Base-by-base conservation (phyloP, 2,888 invertebrate species). In the Heteropelma amictum region DNA sequence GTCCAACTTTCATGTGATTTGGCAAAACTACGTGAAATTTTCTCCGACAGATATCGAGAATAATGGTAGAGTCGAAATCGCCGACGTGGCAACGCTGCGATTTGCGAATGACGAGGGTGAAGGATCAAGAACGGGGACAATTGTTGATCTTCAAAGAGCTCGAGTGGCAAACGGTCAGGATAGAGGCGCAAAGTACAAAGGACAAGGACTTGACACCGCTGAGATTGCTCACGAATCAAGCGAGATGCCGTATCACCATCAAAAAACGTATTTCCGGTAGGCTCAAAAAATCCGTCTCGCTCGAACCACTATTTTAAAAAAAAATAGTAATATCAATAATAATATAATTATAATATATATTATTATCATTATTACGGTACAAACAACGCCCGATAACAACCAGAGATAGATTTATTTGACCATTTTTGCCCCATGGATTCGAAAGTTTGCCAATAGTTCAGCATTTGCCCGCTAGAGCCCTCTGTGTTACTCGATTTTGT, bases 111-210 rank as follows among this genome's bases (percentile, higher is more conserved):
- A 98, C 98, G 54, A 93, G 98, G 83, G 92, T 99, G 80, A 97
- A 98, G 90, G 97, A 98, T 86, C 93, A 95, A 1, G 93, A 95
- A 77, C 93, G 95, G 77, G 97, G 97, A 42, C 96, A 98, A 85
- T 91, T 99, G 78, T 92, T 99, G 79, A 95, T 99, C 86, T 99
- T 99, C 90, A 99, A 99, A 92, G 96, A 97, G 90, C 90, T 99
- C 64, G 96, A 96, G 87, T 99, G 99, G 99, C 98, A 99, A 90
- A 97, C 97, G 58, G 94, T 99, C 17, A 92, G 98, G 77, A 96
- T 99, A 85, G 98, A 99, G 90, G 98, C 98, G 8, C 95, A 94
- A 84, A 96, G 97, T 71, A 94, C 94, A 54, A 92, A 92, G 85
- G 94, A 94, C 86, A 91, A 91, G 82, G 93, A 93, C 76, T 90